Evolutionary conservation across 2,888 invertebrate genomes (phyloP).

Genomic region (Junonia oenone): DNA sequence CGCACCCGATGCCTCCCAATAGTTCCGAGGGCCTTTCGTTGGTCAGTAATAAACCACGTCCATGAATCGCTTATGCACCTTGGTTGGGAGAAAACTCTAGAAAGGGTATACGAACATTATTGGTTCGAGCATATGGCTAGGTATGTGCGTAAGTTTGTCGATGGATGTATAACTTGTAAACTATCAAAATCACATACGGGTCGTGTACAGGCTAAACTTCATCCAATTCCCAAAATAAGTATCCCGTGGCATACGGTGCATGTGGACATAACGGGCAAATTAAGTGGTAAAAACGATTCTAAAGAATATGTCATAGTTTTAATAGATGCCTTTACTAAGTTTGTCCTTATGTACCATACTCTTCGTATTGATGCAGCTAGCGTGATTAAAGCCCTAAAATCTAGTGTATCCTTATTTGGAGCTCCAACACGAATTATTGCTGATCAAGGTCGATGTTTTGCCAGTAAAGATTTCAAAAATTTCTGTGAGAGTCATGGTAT

Average conservation of each 20-base stretch:
- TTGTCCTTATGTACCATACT: not conserved
- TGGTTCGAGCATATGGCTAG: slow-evolving; percentile 40
- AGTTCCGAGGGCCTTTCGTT: slow-evolving; percentile 9
- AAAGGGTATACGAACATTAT: slow-evolving; percentile 35
- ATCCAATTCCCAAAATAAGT: slow-evolving; percentile 39
- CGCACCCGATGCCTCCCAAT: slow-evolving; percentile 26
- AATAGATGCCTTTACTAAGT: slow-evolving; percentile 25
- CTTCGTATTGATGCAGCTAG: not conserved
- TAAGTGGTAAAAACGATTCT: slow-evolving; percentile 32
- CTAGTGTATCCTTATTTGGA: slow-evolving; percentile 23
- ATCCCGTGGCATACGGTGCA: slow-evolving; percentile 39
- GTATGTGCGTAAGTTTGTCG: slow-evolving; percentile 39
- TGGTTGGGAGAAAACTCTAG: slow-evolving; percentile 33
- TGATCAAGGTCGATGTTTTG: slow-evolving; percentile 25
- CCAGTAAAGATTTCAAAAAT: slow-evolving; percentile 21
- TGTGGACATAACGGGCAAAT: slow-evolving; percentile 34
- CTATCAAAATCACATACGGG: slow-evolving; percentile 38
- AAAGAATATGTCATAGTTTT: slow-evolving; percentile 37
- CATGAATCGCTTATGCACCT: slow-evolving; percentile 34
- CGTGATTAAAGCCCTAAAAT: slow-evolving; percentile 20
- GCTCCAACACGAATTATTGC: slow-evolving; percentile 26
- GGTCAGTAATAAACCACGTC: slow-evolving; percentile 35
- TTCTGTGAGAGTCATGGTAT: slow-evolving; percentile 22
- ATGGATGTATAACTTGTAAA: slow-evolving; percentile 40
- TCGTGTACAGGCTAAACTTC: slow-evolving; percentile 34